phyloP scores from a whole-genome alignment of 2,113 vertebrate species.

The Ammodytes dubius region DNA sequence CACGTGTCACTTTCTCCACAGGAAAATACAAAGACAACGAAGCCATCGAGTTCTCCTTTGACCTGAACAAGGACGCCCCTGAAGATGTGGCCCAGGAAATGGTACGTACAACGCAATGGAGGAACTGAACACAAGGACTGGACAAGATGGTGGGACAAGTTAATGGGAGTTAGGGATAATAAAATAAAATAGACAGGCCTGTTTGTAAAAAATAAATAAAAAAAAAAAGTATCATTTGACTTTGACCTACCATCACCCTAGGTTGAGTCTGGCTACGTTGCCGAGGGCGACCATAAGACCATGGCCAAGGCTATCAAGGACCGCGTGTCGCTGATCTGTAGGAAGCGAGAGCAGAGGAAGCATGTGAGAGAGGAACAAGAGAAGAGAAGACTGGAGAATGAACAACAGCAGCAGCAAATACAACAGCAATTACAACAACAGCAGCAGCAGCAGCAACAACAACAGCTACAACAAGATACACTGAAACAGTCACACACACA shows the following conservation, averaged over 20 bases:
- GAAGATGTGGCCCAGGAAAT: conserved; percentile 99
- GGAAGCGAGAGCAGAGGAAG: conserved; percentile 96
- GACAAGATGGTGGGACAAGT: neutral
- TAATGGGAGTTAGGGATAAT: neutral
- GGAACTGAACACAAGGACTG: fast-evolving
- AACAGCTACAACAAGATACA: conserved; percentile 74
- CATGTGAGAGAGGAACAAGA: conserved; percentile 94
- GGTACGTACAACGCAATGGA: conserved; percentile 77
- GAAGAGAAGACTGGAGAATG: conserved; percentile 89
- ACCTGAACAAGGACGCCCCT: conserved; percentile 95
- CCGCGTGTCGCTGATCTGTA: conserved; percentile 95
- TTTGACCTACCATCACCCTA: conserved; percentile 56
- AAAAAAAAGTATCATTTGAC: neutral
- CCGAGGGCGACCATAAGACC: conserved; percentile 98
- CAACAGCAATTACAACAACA: neutral
- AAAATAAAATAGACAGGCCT: neutral
- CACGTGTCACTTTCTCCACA: conserved; percentile 50
- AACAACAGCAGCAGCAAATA: conserved; percentile 45
- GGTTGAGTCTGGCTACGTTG: conserved; percentile 99
- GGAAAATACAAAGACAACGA: conserved; percentile 99
- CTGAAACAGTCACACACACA: conserved; percentile 63
- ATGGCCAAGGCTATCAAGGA: conserved; percentile 99
- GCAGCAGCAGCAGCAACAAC: neutral
- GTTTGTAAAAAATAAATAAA: no score
- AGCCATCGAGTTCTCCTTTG: conserved; percentile 98